These are phyloP conservation scores for Zaprionus nigranus DNA, from an alignment of 1,140 invertebrate genomes.

Conservation along the genomic window DNA sequence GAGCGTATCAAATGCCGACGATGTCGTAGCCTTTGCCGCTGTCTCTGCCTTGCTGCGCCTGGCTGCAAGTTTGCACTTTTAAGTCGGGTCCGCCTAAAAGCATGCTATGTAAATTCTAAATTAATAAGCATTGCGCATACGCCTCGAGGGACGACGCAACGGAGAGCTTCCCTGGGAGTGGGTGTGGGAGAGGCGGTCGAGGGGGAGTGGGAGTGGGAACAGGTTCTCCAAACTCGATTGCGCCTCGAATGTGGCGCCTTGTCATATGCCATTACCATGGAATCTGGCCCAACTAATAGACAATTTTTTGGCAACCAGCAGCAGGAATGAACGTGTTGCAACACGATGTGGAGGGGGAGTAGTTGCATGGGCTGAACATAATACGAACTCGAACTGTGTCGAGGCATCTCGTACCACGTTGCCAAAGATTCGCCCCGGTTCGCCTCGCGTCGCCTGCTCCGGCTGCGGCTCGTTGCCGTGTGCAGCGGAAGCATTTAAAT, in stretches of 20 bases:
- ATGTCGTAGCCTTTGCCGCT: conserved; percentile 49
- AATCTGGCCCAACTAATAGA: conserved; percentile 78
- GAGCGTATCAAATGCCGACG: conserved; percentile 73
- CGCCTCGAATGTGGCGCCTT: conserved; percentile 78
- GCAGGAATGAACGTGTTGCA: conserved; percentile 59
- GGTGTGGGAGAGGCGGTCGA: not conserved
- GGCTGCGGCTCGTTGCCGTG: conserved; percentile 36
- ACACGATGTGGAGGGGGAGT: not conserved
- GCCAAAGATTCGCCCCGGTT: conserved; percentile 65
- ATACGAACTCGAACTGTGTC: conserved; percentile 34
- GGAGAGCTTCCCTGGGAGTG: too few relatives aligned
- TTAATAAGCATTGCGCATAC: conserved; percentile 71
- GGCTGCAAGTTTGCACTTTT: conserved; percentile 49
- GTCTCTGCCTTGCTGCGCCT: conserved; percentile 23
- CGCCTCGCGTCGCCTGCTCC: not conserved
- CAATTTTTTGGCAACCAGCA: conserved; percentile 78
- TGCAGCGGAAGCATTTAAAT: conserved; percentile 82
- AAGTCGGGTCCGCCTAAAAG: conserved; percentile 59
- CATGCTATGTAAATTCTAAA: conserved; percentile 78
- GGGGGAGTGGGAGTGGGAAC: not conserved
- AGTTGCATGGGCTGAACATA: not conserved
- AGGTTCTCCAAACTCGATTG: conserved; percentile 50
- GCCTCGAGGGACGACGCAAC: conserved; percentile 17
- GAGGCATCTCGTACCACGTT: conserved; percentile 65
- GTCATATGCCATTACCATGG: conserved; percentile 81